phyloP scores from a whole-genome alignment of 2,797 vertebrate species.

The Falco peregrinus region DNA sequence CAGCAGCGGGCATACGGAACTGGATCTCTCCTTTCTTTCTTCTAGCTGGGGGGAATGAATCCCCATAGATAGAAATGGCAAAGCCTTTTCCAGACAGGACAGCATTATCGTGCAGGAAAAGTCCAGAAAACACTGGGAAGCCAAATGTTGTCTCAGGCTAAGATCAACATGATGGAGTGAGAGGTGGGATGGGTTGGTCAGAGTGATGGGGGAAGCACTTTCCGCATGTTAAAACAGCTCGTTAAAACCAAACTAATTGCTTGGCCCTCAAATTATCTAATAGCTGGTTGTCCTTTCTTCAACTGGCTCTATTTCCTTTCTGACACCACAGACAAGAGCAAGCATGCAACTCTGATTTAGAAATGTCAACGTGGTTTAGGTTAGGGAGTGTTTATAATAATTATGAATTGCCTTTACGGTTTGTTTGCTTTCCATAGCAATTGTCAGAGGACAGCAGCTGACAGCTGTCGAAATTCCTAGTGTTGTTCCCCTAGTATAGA shows the following conservation, averaged over 20 bases:
- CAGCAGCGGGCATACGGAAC: not conserved
- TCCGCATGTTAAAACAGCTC: not conserved
- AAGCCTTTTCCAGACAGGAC: not conserved
- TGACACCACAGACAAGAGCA: slow-evolving; percentile 31
- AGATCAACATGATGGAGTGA: not conserved
- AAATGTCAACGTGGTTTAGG: slow-evolving; percentile 58
- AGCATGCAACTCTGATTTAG: slow-evolving; percentile 25
- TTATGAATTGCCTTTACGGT: slow-evolving; percentile 54
- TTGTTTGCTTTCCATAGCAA: slow-evolving; percentile 67
- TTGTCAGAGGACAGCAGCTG: slow-evolving; percentile 56
- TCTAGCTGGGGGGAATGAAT: not conserved
- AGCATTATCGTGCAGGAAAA: not conserved
- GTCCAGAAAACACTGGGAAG: not conserved
- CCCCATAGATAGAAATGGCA: not conserved
- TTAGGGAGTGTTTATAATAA: slow-evolving; percentile 66
- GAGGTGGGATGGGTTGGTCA: not conserved
- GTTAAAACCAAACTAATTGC: not conserved
- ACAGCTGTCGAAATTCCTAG: slow-evolving; percentile 54
- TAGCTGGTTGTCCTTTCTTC: not conserved
- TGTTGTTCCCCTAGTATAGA: not conserved
- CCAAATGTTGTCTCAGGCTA: not conserved
- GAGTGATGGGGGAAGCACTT: not conserved
- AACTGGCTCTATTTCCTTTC: slow-evolving; percentile 5
- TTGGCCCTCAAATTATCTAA: not conserved
- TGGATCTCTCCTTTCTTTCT: not conserved